Percentiles rank a stretch among this genome's conserved stretches.
Evolutionary conservation across 2,797 vertebrate species (phyloP).

Genomic region (Amblyopsis hoosieri): DNA sequence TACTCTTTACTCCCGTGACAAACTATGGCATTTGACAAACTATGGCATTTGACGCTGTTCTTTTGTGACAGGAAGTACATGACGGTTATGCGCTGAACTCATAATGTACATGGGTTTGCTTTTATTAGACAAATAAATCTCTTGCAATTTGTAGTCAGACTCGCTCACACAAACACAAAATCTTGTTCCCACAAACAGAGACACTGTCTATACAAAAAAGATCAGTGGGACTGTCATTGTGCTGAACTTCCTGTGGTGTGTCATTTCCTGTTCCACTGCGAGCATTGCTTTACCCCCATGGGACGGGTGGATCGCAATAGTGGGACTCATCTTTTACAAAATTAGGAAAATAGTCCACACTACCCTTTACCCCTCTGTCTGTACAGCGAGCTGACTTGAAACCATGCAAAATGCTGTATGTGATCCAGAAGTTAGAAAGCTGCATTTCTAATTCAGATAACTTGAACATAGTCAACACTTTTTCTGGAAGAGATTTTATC

Average conservation of each 20-base stretch:
- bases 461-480: too few species aligned
- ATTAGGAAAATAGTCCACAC: not conserved
- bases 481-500: too few species aligned
- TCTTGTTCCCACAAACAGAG: conserved; percentile 65
- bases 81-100: conserved; percentile 22
- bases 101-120: conserved; percentile 52
- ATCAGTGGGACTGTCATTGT: conserved; percentile 70
- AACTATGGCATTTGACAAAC: not conserved
- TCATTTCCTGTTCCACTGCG: conserved; percentile 63
- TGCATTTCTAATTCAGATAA: too few species aligned
- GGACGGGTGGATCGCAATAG: conserved; percentile 16
- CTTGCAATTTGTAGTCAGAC: conserved; percentile 55
- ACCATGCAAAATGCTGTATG: not conserved
- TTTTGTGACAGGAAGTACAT: conserved; percentile 26
- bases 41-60: conserved; percentile 30
- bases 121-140: conserved; percentile 60
- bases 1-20: conserved; percentile 2
- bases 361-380: not conserved
- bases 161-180: conserved; percentile 32
- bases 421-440: not conserved
- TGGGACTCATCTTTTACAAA: conserved; percentile 16
- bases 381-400: too few species aligned
- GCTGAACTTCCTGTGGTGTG: conserved; percentile 63
- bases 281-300: conserved; percentile 55
- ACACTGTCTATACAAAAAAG: conserved; percentile 49